Base-by-base conservation (phyloP, 2,113 vertebrate species). In the Phodopus roborovskii region DNA sequence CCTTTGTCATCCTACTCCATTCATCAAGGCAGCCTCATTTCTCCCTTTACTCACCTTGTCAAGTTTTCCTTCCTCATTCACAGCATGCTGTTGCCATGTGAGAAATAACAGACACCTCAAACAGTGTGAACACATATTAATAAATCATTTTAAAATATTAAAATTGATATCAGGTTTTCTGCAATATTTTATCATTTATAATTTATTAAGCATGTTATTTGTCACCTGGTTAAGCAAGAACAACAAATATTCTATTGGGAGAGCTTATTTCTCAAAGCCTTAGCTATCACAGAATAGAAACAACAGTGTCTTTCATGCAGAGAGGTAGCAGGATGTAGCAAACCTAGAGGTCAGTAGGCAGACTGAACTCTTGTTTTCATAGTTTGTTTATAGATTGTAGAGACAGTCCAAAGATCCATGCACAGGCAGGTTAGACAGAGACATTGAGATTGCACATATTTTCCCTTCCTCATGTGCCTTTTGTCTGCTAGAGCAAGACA, bases 141-240 rank as follows among this genome's bases (percentile, higher is more conserved):
- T 96, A 96, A 88, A 95, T 97, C 88, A 95, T 95, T 96, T 92
- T 95, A 86, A 94, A 94, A 33, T 90, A 96, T 94, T 95, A 92
- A 96, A 92, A 94, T 95, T 94, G 94, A 92, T 95, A 96, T 30
- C 70, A 81, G 33, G 26, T 11, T 95, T 88, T 94, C 36, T 89
- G 71, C 9, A 92, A 93, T 83, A 94, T 91, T 95, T 95, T 96
- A 96, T 94, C 60, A 96, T 89, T 95, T 96, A 91, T 97, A 95
- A 96, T 96, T 94, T 95, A 95, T 77, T 94, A 94, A 91, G 62
- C 66, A 95, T 78, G 66, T 86, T 96, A 83, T 96, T 96, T 97
- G 94, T 96, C 94, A 97, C 71, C 91, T 92, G 88, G 64, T 83
- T 95, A 96, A 94, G 45, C 62, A 96, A 83, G 96, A 97, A 89